Percentiles rank a stretch among this genome's conserved stretches.
Evolutionary conservation across 2,888 invertebrate genomes (phyloP).

Genomic region (Petrolisthes cinctipes): DNA sequence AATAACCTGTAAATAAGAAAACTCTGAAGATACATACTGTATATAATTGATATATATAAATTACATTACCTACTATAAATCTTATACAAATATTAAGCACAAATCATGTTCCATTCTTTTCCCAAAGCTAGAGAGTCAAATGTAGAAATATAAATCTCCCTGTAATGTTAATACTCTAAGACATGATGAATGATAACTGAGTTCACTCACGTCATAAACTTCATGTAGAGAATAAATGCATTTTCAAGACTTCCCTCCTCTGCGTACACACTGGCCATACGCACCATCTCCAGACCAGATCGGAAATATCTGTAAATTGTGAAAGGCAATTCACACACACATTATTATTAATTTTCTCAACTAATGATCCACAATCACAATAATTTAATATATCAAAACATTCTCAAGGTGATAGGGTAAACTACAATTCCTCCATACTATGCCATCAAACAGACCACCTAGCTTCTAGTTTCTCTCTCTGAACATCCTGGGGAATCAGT

Average conservation of each 20-base stretch:
- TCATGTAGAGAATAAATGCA: slow-evolving; percentile 91
- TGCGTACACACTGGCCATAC: slow-evolving; percentile 92
- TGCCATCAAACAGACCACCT: too few relatives aligned
- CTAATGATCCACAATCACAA: not conserved
- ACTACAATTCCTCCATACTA: too few relatives aligned
- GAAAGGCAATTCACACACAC: not conserved
- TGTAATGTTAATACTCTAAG: not conserved
- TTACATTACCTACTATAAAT: not conserved
- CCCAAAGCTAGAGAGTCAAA: not conserved
- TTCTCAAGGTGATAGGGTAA: too few relatives aligned
- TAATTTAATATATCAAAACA: too few relatives aligned
- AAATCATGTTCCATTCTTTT: not conserved
- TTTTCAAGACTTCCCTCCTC: slow-evolving; percentile 88
- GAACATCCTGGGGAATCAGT: too few relatives aligned
- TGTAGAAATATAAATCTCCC: too few relatives aligned
- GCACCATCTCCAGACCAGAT: slow-evolving; percentile 80
- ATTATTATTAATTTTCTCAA: not conserved
- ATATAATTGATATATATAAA: too few relatives aligned
- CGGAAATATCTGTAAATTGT: slow-evolving; percentile 50
- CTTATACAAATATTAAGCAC: too few relatives aligned
- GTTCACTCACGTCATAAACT: slow-evolving; percentile 81
- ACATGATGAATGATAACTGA: slow-evolving; percentile 10
- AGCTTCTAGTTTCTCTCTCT: too few relatives aligned
- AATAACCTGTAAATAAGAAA: slow-evolving; percentile 76
- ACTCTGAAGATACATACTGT: not conserved